Conservation (phyloP, 2,888 invertebrate species). For the Phaonia tiefii region DNA sequence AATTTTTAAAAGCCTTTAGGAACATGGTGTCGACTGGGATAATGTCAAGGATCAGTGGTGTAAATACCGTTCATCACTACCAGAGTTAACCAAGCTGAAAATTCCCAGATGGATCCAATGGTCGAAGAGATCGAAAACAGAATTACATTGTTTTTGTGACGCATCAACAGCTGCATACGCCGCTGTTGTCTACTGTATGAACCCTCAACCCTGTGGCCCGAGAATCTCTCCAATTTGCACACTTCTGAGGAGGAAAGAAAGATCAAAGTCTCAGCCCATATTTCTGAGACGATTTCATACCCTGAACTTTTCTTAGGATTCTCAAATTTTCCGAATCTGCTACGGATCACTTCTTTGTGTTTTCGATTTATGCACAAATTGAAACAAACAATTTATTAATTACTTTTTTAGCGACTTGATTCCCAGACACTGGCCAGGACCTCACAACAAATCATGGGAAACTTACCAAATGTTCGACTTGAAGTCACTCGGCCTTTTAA, state of each 20-base stretch:
- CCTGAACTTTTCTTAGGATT: no score
- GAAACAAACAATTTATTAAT: no score
- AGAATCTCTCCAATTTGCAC: neutral
- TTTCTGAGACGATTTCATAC: no score
- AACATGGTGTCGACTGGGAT: slow-evolving; percentile 25
- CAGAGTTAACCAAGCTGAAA: slow-evolving; percentile 6
- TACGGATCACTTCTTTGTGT: neutral
- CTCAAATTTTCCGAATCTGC: no score
- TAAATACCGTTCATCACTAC: no score
- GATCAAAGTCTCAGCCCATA: neutral
- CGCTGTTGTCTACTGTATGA: no score
- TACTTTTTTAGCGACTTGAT: slow-evolving; percentile 45
- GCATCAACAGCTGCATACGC: no score
- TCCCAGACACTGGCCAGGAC: slow-evolving; percentile 40
- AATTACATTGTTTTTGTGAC: no score
- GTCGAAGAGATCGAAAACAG: no score
- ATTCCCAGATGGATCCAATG: slow-evolving; percentile 57
- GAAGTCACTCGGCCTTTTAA: slow-evolving; percentile 52
- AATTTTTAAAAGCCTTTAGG: slow-evolving; percentile 2
- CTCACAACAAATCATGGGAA: slow-evolving; percentile 52
- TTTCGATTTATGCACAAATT: neutral
- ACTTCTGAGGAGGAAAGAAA: neutral
- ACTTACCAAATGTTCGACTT: slow-evolving; percentile 53
- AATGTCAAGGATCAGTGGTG: no score
- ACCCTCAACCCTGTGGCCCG: neutral